Evolutionary conservation across 2,113 vertebrate species (phyloP).

Genomic region (Centropus unirufus): DNA sequence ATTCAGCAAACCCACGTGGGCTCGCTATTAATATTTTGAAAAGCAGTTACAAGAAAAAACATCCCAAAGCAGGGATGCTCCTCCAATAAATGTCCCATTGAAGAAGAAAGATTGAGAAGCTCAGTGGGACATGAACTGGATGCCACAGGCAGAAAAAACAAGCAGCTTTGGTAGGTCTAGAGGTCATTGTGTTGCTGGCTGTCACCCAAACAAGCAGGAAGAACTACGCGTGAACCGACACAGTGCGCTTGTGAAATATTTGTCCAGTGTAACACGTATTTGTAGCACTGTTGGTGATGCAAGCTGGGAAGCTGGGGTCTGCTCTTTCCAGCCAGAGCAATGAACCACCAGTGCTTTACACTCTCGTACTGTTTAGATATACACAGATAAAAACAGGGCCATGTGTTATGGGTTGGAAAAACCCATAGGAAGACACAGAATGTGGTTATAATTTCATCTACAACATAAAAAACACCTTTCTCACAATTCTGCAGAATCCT

Average conservation of each 20-base stretch:
- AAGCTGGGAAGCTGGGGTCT: neutral
- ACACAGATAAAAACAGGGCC: neutral
- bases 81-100: neutral
- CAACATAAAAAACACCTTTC: neutral
- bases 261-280: neutral
- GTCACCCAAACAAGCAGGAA: constrained; percentile 14
- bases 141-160: constrained; percentile 30
- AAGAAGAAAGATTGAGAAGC: neutral
- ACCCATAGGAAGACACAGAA: neutral
- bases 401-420: neutral
- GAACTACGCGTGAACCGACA: neutral
- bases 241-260: neutral
- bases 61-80: constrained; percentile 1
- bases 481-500: neutral
- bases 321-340: neutral
- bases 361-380: neutral
- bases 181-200: neutral
- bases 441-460: neutral
- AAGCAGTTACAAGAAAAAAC: constrained; percentile 26
- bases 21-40: neutral
- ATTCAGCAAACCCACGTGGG: neutral
- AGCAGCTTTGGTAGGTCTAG: constrained; percentile 20
- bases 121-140: neutral
- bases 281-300: neutral
- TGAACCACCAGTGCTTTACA: neutral